Conservation (phyloP, 2,888 invertebrate genomes). For the Diadegma fenestrale region DNA sequence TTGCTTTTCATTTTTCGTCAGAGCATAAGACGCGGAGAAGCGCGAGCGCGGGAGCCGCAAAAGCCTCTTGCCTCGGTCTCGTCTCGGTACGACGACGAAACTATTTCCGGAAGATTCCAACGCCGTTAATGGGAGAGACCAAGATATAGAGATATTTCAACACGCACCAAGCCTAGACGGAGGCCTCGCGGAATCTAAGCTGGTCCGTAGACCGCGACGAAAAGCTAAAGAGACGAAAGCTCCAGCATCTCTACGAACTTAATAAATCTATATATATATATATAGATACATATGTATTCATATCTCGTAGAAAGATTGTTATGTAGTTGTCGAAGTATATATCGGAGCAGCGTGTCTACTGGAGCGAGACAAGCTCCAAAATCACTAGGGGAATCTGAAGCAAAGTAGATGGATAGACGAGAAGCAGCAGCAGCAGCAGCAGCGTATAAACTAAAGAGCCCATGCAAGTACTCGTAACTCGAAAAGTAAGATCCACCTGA, state of each 20-base stretch:
- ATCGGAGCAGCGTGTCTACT: conserved; percentile 12
- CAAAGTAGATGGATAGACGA: conserved; percentile 36
- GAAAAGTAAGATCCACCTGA: conserved; percentile 39
- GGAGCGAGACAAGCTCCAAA: conserved; percentile 51
- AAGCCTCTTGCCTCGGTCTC: conserved; percentile 40
- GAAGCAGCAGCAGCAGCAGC: background rate
- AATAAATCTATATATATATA: conserved; percentile 3
- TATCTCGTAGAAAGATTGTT: conserved; percentile 27
- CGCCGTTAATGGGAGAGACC: conserved; percentile 63
- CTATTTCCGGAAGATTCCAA: conserved; percentile 67
- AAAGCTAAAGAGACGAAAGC: conserved; percentile 63
- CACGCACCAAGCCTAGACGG: background rate
- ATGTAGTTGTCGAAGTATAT: conserved; percentile 14
- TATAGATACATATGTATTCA: conserved; percentile 8
- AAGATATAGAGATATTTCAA: conserved; percentile 26
- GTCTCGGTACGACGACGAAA: conserved; percentile 62
- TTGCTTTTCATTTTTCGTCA: conserved; percentile 27
- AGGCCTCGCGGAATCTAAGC: conserved; percentile 57
- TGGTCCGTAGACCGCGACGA: conserved; percentile 58
- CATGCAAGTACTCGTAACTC: conserved; percentile 45
- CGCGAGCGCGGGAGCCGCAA: conserved; percentile 36
- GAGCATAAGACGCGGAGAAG: conserved; percentile 5
- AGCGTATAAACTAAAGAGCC: conserved; percentile 5
- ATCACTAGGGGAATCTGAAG: conserved; percentile 46
- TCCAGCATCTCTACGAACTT: conserved; percentile 36